Evolutionary conservation across 2,888 invertebrate species (phyloP).

Genomic region (Parascotia fuliginaria): DNA sequence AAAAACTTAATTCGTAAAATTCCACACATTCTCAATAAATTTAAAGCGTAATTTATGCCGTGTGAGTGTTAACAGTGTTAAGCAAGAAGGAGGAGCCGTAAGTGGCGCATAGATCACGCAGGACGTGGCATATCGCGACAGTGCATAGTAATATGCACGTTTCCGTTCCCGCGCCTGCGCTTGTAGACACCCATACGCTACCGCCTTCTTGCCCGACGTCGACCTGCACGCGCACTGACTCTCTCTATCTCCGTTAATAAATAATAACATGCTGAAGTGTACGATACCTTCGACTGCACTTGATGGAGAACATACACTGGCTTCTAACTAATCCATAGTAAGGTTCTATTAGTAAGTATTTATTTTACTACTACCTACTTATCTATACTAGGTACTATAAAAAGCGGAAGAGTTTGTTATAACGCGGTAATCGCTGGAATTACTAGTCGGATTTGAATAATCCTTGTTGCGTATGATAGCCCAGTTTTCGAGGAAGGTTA

Average conservation of each 20-base stretch:
- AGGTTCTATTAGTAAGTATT: too few species aligned
- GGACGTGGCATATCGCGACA: conserved; percentile 75
- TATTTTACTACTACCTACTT: too few species aligned
- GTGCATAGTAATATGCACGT: conserved; percentile 62
- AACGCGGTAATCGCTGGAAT: too few species aligned
- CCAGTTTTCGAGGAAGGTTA: too few species aligned
- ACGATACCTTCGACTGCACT: conserved; percentile 14
- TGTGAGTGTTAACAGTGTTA: conserved; percentile 69
- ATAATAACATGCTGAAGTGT: conserved; percentile 30
- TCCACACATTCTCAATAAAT: conserved; percentile 72
- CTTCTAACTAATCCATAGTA: too few species aligned
- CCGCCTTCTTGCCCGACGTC: conserved; percentile 18
- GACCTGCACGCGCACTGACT: conserved; percentile 33
- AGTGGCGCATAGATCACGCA: conserved; percentile 75
- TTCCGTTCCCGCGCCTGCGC: conserved; percentile 19
- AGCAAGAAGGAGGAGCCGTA: conserved; percentile 72
- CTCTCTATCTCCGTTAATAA: conserved; percentile 34
- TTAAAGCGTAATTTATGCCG: conserved; percentile 78
- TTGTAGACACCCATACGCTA: too few species aligned
- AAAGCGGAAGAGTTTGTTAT: too few species aligned
- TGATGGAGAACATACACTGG: neutral
- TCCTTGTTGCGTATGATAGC: too few species aligned
- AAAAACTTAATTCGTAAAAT: conserved; percentile 75
- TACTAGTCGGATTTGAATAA: too few species aligned
- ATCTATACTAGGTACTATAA: too few species aligned